Percentiles rank a stretch among this genome's conserved stretches.
These are phyloP conservation scores for Porites evermanni DNA, from an alignment of 92 coral and sea anemone genomes.

Conservation along the genomic window DNA sequence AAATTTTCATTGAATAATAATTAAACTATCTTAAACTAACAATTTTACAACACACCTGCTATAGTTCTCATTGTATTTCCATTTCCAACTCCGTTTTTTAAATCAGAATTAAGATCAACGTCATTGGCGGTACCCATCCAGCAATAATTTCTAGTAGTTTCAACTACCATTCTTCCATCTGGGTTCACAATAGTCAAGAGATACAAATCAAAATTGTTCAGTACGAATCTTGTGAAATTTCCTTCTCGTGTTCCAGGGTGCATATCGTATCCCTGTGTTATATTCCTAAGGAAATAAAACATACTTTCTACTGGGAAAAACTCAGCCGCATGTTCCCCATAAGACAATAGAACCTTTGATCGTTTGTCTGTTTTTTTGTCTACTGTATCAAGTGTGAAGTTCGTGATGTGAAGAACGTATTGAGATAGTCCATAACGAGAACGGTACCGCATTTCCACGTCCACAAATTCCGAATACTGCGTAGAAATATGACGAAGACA, in stretches of 20 bases:
- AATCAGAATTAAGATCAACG: constrained; percentile 65
- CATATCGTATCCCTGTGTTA: constrained; percentile 69
- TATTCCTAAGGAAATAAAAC: constrained; percentile 70
- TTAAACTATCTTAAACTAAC: neutral
- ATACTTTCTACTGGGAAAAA: constrained; percentile 87
- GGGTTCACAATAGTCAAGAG: constrained; percentile 77
- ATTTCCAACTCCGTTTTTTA: constrained; percentile 5
- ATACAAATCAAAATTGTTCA: constrained; percentile 73
- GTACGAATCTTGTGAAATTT: constrained; percentile 71
- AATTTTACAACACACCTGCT: constrained; percentile 36
- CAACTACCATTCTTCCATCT: constrained; percentile 77
- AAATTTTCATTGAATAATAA: too few relatives aligned
- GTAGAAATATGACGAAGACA: constrained; percentile 75
- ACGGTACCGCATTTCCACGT: constrained; percentile 79
- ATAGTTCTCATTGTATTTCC: constrained; percentile 12
- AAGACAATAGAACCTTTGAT: constrained; percentile 68
- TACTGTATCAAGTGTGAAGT: constrained; percentile 44
- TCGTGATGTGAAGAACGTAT: constrained; percentile 72
- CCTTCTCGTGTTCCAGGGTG: constrained; percentile 28
- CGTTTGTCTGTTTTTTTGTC: constrained; percentile 34
- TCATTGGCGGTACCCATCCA: constrained; percentile 76
- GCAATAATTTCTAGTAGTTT: constrained; percentile 76
- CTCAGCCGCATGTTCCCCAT: constrained; percentile 89
- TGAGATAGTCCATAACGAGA: constrained; percentile 85
- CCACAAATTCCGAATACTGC: constrained; percentile 71